Evolutionary conservation across 2,888 invertebrate species (phyloP), one percentile per base, ranked within the genome.

Genomic region (Neoaliturus tenellus): DNA sequence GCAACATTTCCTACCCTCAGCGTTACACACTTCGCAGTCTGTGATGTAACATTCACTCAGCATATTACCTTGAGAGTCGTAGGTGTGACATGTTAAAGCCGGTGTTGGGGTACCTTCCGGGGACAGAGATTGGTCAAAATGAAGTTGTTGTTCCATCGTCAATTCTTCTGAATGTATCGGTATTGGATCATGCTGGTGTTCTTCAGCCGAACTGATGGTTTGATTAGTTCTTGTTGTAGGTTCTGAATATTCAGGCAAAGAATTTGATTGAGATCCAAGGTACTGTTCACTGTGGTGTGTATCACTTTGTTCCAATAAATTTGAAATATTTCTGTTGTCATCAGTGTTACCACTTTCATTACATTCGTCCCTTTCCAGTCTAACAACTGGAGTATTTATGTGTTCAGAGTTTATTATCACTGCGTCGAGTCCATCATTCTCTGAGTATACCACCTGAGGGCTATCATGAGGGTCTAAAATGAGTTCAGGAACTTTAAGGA

Each of bases 1-100:
- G 58, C 85, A 85, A n/a, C 85, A 85, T 28, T 85, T 85, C 55
- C 82, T 82, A 0, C 85, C 82, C 41, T 83, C 82, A 0, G 80
- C 85, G 10, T 39, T 55, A 55, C 85, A 85, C 55, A 80, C 80
- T 31, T 85, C 85, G 39, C 85, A 85, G 48, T 85, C 84, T 41
- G 84, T 84, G 28, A 84, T 81, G 48, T 84, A 84, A 28, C 84
- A 84, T 23, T 84, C 84, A 41, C 80, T 81, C 17, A 62, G 62
- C 41, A 44, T 75, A 44, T 75, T 75, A 8, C 73, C 44, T 75
- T 75, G 73, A 17, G 41, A 44, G 73, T 75, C 73, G 39, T 39
- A 75, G 28, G 41, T 44, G 44, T 75, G 73, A 44, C 73, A 81
- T 10, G 81, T 73, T 23, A 48, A 80, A 1, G 80, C 39, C 33